Conservation (phyloP, 2,797 vertebrate genomes). For the Phataginus tricuspis region DNA sequence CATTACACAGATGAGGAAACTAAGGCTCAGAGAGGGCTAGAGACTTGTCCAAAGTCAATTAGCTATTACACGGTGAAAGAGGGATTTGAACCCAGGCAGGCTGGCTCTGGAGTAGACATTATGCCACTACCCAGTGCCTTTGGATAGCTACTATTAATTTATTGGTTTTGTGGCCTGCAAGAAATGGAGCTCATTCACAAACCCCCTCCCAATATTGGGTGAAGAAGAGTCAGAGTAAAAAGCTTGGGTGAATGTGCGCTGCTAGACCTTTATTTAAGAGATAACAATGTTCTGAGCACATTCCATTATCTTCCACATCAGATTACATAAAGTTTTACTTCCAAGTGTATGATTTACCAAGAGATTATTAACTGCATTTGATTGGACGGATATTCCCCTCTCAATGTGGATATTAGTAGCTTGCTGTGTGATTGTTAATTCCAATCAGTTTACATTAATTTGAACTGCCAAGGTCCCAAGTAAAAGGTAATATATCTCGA, state of each 20-base stretch:
- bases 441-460: constrained; percentile 77
- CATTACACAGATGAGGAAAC: constrained; percentile 16
- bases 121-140: background rate
- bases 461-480: constrained; percentile 77
- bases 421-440: constrained; percentile 78
- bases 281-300: background rate
- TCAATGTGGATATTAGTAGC: constrained; percentile 62
- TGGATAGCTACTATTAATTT: background rate
- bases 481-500: constrained; percentile 60
- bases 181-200: constrained; percentile 11
- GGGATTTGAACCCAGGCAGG: background rate
- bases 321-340: constrained; percentile 39
- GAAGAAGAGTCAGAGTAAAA: background rate
- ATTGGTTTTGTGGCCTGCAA: background rate
- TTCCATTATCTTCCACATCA: constrained; percentile 54
- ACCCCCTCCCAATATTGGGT: background rate
- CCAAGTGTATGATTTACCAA: constrained; percentile 66
- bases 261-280: background rate
- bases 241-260: background rate
- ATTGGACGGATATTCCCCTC: constrained; percentile 50
- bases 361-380: constrained; percentile 66
- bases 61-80: constrained; percentile 7
- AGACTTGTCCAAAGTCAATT: background rate
- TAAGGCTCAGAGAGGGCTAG: background rate
- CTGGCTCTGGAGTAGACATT: background rate